These are phyloP conservation scores for Drosophila greeni DNA, from an alignment of 2,888 invertebrate genomes.

Conservation along the genomic window DNA sequence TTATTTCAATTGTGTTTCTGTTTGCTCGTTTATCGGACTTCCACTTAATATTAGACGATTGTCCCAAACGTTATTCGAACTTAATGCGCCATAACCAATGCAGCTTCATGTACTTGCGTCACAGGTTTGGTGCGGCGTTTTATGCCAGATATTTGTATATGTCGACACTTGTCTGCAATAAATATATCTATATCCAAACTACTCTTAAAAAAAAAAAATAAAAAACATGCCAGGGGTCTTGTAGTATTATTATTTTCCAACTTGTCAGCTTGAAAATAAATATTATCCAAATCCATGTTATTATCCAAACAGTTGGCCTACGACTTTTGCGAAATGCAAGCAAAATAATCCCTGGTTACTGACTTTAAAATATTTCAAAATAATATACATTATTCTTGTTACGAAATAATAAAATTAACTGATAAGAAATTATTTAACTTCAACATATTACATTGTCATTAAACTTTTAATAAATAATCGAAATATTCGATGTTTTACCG, in stretches of 20 bases:
- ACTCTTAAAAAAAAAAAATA: neutral
- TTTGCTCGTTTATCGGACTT: conserved; percentile 21
- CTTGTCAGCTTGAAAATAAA: neutral
- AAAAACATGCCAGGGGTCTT: neutral
- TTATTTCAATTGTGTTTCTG: conserved; percentile 36
- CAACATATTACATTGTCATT: no score
- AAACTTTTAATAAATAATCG: neutral
- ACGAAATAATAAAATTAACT: no score
- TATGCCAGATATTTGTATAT: conserved; percentile 2
- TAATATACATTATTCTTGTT: neutral
- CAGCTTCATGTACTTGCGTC: conserved; percentile 58
- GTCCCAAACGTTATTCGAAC: conserved; percentile 51
- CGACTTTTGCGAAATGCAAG: neutral
- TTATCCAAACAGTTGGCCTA: neutral
- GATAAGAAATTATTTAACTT: no score
- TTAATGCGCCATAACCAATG: conserved; percentile 71
- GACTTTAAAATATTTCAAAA: neutral
- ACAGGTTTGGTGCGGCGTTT: conserved; percentile 38
- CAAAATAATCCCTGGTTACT: neutral
- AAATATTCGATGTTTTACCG: neutral
- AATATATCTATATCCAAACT: neutral
- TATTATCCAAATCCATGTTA: neutral
- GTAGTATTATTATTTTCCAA: neutral
- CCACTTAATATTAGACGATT: conserved; percentile 44
- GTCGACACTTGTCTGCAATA: conserved; percentile 2